These are phyloP conservation scores for Brachyptera putata DNA, from an alignment of 2,888 invertebrate genomes.

Conservation along the genomic window DNA sequence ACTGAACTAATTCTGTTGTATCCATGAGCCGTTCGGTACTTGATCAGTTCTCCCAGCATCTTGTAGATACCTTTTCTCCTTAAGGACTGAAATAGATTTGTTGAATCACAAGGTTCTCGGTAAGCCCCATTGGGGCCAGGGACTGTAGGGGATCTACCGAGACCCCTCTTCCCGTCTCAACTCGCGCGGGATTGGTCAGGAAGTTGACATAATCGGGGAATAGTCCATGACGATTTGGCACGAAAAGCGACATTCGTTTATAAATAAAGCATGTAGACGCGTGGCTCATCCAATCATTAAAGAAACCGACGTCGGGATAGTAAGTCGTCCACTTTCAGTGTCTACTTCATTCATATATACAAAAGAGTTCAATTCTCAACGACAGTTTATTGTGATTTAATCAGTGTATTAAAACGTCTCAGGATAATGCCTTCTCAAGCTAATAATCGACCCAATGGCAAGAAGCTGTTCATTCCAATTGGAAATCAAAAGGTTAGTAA, in stretches of 20 bases:
- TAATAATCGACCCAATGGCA: slow-evolving; percentile 3
- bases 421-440: slow-evolving; percentile 12
- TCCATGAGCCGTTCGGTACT: too few relatives aligned
- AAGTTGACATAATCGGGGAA: background rate
- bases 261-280: background rate
- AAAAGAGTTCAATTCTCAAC: too few relatives aligned
- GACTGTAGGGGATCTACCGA: background rate
- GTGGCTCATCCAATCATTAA: background rate
- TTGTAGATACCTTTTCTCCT: too few relatives aligned
- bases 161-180: background rate
- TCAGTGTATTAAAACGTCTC: too few relatives aligned
- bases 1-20: too few relatives aligned
- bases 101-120: too few relatives aligned
- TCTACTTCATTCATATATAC: too few relatives aligned
- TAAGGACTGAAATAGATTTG: too few relatives aligned
- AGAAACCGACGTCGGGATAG: background rate
- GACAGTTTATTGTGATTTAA: too few relatives aligned
- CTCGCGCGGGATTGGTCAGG: background rate
- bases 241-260: background rate
- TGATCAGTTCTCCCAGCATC: too few relatives aligned
- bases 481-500: slow-evolving; percentile 16
- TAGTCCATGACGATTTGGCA: slow-evolving; percentile 4
- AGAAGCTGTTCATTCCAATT: slow-evolving; percentile 16
- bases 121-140: background rate
- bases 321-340: background rate